phyloP scores from a whole-genome alignment of 2,888 invertebrate species.

The Drosophila borealis region DNA sequence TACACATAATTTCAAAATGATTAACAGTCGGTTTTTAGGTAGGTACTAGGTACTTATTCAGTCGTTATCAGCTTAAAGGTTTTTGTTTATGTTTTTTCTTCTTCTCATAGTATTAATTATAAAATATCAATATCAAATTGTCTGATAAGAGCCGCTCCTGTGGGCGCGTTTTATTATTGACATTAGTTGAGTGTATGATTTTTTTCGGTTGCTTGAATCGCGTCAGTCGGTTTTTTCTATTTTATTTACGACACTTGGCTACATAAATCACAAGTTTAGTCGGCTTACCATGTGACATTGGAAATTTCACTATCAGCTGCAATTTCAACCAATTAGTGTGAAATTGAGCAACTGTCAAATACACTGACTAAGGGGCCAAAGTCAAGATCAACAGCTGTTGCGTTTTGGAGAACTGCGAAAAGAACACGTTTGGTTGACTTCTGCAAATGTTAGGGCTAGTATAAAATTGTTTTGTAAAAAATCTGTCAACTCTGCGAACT shows the following conservation, averaged over 20 bases:
- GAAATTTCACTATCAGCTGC: slow-evolving; percentile 23
- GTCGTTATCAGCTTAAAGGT: slow-evolving; percentile 18
- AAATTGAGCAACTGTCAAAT: slow-evolving; percentile 10
- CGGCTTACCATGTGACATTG: slow-evolving; percentile 28
- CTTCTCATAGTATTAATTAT: slow-evolving; percentile 10
- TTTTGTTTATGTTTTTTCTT: slow-evolving; percentile 3
- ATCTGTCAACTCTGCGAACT: slow-evolving; percentile 31
- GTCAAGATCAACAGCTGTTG: slow-evolving; percentile 34
- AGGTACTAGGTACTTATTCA: not conserved
- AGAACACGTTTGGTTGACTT: slow-evolving; percentile 37
- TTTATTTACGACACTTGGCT: slow-evolving; percentile 7
- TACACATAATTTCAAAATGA: slow-evolving; percentile 8
- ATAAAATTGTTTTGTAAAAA: slow-evolving; percentile 15
- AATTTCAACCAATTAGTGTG: slow-evolving; percentile 23
- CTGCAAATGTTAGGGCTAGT: slow-evolving; percentile 56
- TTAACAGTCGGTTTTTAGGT: not conserved
- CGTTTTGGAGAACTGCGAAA: slow-evolving; percentile 1
- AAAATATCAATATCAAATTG: slow-evolving; percentile 22
- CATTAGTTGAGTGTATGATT: slow-evolving; percentile 2
- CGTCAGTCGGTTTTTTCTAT: not conserved
- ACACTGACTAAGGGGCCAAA: slow-evolving; percentile 33
- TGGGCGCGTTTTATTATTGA: slow-evolving; percentile 19
- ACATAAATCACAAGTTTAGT: slow-evolving; percentile 37
- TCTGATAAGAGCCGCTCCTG: slow-evolving; percentile 35
- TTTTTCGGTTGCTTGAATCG: not conserved